Base-by-base conservation (phyloP, 2,113 vertebrate genomes). In the Oreocharis arfaki region DNA sequence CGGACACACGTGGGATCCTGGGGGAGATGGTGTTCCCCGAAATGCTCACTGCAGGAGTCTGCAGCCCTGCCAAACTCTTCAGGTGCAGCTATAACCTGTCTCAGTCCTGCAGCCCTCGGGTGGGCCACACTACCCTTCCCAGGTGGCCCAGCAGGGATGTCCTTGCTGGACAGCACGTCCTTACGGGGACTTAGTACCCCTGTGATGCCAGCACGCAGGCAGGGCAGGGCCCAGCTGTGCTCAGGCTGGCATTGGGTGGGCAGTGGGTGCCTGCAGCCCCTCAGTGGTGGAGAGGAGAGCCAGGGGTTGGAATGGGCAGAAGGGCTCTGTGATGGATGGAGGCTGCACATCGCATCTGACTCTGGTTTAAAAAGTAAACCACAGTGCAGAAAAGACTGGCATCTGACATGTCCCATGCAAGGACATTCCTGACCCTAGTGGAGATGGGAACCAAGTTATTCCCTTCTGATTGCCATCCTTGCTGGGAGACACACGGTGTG, bases 141-240 rank as follows among this genome's bases (percentile, higher is more conserved):
- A 3, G 15, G 53, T 7, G 32, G 47, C 33, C 22, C 39, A 42
- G 33, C 4, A 2, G 61, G 27, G 70, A 19, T 71, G 27, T 67
- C 52, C 47, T 33, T 1, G 3, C 17, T 33, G 77, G 67, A 64
- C 46, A 49, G 59, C 17, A 0, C 0, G 3, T 47, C 15, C 35
- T 39, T 2, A 0, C 0, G 0, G 65, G 41, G 32, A n/a, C 13
- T 53, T 0, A 0, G 5, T 32, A 4, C 49, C 46, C 56, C 39
- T 1, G 0, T 6, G 30, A 53, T 22, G 44, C 61, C 0, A 0
- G 7, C 39, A 13, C 0, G 0, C 33, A 12, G 63, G 55, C 32
- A 64, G 59, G 23, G 30, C 84, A 85, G 67, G 49, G 19, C 52
- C 30, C 3, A 1, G 56, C 55, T 57, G 4, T 59, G 70, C 55